These are phyloP conservation scores for Chascanopsetta lugubris DNA, from an alignment of 2,113 vertebrate species.

Conservation along the genomic window DNA sequence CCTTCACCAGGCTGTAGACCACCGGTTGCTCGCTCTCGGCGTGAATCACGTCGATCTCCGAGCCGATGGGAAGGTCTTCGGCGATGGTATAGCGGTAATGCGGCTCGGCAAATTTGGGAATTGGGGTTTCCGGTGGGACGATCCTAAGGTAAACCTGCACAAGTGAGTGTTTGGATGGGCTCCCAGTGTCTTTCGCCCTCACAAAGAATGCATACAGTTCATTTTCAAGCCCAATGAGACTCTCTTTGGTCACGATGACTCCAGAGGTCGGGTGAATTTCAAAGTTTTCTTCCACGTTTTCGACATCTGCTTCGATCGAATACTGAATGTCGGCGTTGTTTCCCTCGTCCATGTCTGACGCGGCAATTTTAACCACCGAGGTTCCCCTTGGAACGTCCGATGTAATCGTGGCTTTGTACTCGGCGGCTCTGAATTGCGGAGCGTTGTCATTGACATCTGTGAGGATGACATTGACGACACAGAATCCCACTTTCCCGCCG, in stretches of 20 bases:
- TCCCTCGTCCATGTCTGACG: constrained; percentile 94
- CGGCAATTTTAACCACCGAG: constrained; percentile 87
- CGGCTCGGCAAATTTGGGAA: constrained; percentile 90
- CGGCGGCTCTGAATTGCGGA: constrained; percentile 90
- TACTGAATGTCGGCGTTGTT: constrained; percentile 94
- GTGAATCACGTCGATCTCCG: constrained; percentile 89
- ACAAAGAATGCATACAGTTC: constrained; percentile 91
- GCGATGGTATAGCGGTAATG: constrained; percentile 90
- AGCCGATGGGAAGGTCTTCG: constrained; percentile 90
- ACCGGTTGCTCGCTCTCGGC: constrained; percentile 84
- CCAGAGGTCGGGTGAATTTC: constrained; percentile 90
- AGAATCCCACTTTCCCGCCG: constrained; percentile 95
- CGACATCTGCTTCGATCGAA: constrained; percentile 88
- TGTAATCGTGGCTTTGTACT: constrained; percentile 89
- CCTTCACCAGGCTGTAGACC: constrained; percentile 87
- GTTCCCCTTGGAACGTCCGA: constrained; percentile 88
- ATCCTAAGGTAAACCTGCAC: constrained; percentile 90
- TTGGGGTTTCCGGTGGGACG: constrained; percentile 85
- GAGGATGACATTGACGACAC: constrained; percentile 92
- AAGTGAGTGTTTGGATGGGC: constrained; percentile 85
- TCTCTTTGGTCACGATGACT: constrained; percentile 92
- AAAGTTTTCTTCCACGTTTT: constrained; percentile 92
- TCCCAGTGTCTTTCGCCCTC: constrained; percentile 90
- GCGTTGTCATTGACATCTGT: constrained; percentile 96
- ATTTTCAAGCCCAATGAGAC: constrained; percentile 94